These are phyloP conservation scores for Drosophila histrio DNA, from an alignment of 2,888 invertebrate genomes.

Conservation along the genomic window DNA sequence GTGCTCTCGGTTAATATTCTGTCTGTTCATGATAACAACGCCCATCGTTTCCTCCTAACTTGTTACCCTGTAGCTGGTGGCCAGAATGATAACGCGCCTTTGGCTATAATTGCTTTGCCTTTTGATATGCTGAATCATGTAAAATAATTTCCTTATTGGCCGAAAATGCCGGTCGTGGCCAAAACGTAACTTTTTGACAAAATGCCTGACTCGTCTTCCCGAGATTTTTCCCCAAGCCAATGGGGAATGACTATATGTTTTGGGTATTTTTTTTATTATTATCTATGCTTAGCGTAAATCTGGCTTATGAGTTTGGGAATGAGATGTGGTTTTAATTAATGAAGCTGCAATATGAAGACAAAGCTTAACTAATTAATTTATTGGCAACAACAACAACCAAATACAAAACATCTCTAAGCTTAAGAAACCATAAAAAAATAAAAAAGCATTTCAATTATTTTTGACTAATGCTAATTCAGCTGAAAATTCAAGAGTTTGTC, in stretches of 20 bases:
- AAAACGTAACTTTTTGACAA: conserved; percentile 71
- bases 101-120: conserved; percentile 67
- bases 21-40: conserved; percentile 32
- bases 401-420: conserved; percentile 1
- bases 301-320: conserved; percentile 42
- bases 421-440: conserved; percentile 12
- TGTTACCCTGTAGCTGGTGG: background rate
- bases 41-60: too few relatives aligned
- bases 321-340: conserved; percentile 62
- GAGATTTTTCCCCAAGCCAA: conserved; percentile 17
- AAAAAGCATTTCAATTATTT: conserved; percentile 15
- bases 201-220: conserved; percentile 38
- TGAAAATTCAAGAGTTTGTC: background rate
- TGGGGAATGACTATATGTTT: conserved; percentile 47
- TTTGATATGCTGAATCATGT: conserved; percentile 70
- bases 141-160: conserved; percentile 72
- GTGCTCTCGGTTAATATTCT: conserved; percentile 21
- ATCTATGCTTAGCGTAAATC: conserved; percentile 63
- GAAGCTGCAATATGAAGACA: conserved; percentile 67
- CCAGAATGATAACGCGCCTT: conserved; percentile 63
- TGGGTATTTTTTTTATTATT: conserved; percentile 45
- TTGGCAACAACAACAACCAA: conserved; percentile 35
- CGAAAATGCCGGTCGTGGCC: conserved; percentile 34
- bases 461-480: background rate
- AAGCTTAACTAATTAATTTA: conserved; percentile 73